Evolutionary conservation across 2,888 invertebrate genomes (phyloP), one percentile per base, ranked within the genome.

Genomic region (Pyrgus malvae): DNA sequence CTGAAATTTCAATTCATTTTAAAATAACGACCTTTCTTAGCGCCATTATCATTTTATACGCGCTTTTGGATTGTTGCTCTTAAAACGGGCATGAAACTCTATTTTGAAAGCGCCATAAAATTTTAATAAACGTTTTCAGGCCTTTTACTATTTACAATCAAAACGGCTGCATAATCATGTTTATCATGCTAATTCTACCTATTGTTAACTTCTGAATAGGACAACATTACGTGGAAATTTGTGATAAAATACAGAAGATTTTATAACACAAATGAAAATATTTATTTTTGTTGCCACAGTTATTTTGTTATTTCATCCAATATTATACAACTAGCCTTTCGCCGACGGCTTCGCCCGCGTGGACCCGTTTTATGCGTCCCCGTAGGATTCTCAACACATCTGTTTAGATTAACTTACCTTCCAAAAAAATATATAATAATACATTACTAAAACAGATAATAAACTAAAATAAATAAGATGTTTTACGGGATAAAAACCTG

Each of bases 141-240:
- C 41, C 41, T 41, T 54, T 55, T 42, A 48, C 35, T 55, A 14
- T 55, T 48, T 42, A 35, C 33, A 54, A 54, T 48, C 46, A 48
- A 48, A 48, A 55, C 19, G 48, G 12, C 38, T 35, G 35, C 48
- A 55, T 41, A 41, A 54, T 46, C 46, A 41, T 48, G 46, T 31
- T 54, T 48, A 46, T 54, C 53, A 46, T 54, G 45, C 46, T 48
- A 48, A 55, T 55, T 31, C 11, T 17, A 40, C 40, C 31, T n/a
- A 41, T 48, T 55, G 41, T 55, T 55, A 55, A 44, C 53, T 48
- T 54, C 38, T 19, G 29, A 44, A 45, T 35, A 23, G 42, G 29
- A 21, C 21, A 25, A 40, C 21, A 33, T 54, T 54, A 21, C 23
- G 37, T 37, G 16, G 12, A 44, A 41, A 44, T 37, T 44, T 44